phyloP scores from a whole-genome alignment of 2,888 invertebrate species.

The Philereme vetulata region DNA sequence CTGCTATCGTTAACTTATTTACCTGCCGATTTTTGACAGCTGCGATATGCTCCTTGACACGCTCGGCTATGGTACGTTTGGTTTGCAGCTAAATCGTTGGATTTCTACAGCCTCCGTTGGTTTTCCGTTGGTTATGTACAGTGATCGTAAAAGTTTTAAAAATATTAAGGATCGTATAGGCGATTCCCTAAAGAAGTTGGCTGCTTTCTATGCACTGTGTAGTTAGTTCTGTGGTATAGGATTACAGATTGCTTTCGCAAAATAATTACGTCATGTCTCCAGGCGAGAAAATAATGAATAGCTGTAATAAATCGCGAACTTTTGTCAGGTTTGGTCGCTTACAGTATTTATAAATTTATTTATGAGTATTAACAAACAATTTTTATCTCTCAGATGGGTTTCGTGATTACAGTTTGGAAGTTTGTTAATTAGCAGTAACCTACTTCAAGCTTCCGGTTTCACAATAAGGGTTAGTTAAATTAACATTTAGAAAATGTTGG shows the following conservation, averaged over 20 bases:
- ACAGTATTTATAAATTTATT: conserved; percentile 58
- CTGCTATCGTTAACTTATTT: too few relatives aligned
- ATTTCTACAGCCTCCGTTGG: too few relatives aligned
- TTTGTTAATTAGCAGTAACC: conserved; percentile 34
- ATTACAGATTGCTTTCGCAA: conserved; percentile 50
- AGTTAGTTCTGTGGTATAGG: conserved; percentile 17
- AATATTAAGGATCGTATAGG: too few relatives aligned
- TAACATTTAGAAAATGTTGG: neutral
- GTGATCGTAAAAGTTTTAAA: too few relatives aligned
- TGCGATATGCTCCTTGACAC: too few relatives aligned
- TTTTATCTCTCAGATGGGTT: conserved; percentile 41
- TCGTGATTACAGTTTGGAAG: conserved; percentile 39
- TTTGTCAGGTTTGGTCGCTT: conserved; percentile 63
- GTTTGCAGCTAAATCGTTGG: too few relatives aligned
- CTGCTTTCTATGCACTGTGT: neutral
- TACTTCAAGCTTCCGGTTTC: conserved; percentile 17
- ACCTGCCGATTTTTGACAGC: too few relatives aligned
- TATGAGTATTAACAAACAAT: conserved; percentile 37
- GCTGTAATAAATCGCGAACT: conserved; percentile 68
- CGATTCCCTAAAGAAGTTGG: too few relatives aligned
- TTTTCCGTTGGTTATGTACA: too few relatives aligned
- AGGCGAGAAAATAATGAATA: conserved; percentile 68
- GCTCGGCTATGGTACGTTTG: too few relatives aligned
- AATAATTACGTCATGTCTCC: conserved; percentile 68
- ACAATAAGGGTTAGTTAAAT: conserved; percentile 1